Base-by-base conservation (phyloP, 2,888 invertebrate genomes). In the Hyposoter dolosus region DNA sequence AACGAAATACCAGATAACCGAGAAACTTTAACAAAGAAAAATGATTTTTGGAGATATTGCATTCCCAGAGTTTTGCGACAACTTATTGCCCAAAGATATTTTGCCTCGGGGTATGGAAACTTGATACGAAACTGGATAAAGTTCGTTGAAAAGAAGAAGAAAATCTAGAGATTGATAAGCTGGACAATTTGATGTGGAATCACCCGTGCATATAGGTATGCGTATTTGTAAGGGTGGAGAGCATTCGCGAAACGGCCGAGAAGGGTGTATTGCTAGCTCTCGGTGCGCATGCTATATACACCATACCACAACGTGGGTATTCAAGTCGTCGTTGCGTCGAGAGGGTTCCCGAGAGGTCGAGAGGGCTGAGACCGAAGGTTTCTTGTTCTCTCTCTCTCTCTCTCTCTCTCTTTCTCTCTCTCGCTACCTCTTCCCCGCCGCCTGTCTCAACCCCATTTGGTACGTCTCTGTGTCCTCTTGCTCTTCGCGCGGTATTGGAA, bases 261-360 rank as follows among this genome's bases (percentile, higher is more conserved):
- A 75, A 75, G 84, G 77, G 66, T 65, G 56, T 72, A 71, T 82
- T 69, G 69, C 72, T 65, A 71, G 79, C 23, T 79, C 69, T 65
- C 83, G 83, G 68, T 66, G 85, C 78, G 68, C 68, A 56, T 15
- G 53, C 23, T 65, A 43, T 56, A 53, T 68, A 68, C 68, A 77
- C 77, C 65, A 32, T 66, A 81, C 71, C 77, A 74, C 71, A 78
- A 74, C 75, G 69, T 69, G 83, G 71, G 83, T 81, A 82, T 87
- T 85, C 87, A 77, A 85, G 80, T 84, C 82, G 77, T 84, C 80
- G 85, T 77, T 82, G 84, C 82, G 77, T 81, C 79, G 78, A 82
- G 86, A 84, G 85, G 72, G 72, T 78, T 78, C 74, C 81, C 82
- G 71, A 79, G 79, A 82, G 83, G 83, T 85, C 82, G 83, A 83